Base-by-base conservation (phyloP, 2,113 vertebrate genomes). In the Brachirus orientalis region DNA sequence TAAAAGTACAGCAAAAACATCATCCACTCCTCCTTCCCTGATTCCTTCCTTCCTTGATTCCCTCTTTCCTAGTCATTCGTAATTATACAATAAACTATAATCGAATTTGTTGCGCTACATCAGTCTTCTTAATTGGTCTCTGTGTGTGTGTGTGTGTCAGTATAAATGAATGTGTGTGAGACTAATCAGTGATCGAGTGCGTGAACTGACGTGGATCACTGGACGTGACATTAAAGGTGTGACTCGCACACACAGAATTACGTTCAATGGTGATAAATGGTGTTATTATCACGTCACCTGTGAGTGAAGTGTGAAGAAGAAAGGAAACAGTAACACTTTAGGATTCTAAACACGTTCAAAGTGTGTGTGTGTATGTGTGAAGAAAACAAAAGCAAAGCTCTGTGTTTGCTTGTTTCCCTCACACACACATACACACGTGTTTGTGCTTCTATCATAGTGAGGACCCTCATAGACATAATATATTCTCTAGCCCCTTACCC, bases 41-140 rank as follows among this genome's bases (percentile, higher is more conserved):
- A 4, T 10, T 35, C 46, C 8, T 38, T 13, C 36, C 22, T 28
- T 74, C 74, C 46, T n/a, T 82, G 70, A 88, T 82, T 82, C n/a
- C n/a, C n/a, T n/a, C n/a, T n/a, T n/a, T n/a, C n/a, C n/a, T 48
- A 76, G 46, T 76, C 72, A 55, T 51, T 46, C 38, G 1, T 76
- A 78, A 84, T 88, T 85, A 86, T 20, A 67, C 72, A 4, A 57
- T 41, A 51, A 83, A 71, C 69, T 48, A 53, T 69, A 85, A 89
- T 89, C 84, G 43, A 80, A 80, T 88, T 78, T 83, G 82, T 69
- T 72, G 67, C 66, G 72, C 85, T 84, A 82, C 85, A 89, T 88
- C 58, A 57, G 65, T 86, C 85, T 84, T 74, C 64, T 74, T 91
- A 88, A 91, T 88, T 85, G 83, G 60, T 37, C 62, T 45, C 55